Evolutionary conservation across 2,113 vertebrate genomes (phyloP).

Genomic region (Emydocephalus ijimae): DNA sequence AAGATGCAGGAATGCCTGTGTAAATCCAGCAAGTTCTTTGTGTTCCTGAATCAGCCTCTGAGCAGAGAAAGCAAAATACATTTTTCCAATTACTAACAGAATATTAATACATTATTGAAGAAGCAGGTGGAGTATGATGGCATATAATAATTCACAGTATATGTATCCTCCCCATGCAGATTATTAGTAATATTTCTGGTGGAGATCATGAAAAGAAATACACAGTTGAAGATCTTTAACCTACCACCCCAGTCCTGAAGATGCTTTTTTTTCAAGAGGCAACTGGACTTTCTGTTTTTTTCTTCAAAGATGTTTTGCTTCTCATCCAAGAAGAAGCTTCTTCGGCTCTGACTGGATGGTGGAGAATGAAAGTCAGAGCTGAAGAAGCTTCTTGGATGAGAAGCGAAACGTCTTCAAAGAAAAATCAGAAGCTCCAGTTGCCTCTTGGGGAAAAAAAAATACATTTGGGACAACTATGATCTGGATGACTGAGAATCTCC

Average conservation of each 20-base stretch:
- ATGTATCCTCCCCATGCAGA: not conserved
- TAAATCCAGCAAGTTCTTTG: not conserved
- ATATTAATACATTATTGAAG: not conserved
- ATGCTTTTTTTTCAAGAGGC: too few species aligned
- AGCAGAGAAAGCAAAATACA: not conserved
- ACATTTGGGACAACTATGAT: too few species aligned
- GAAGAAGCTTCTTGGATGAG: too few species aligned
- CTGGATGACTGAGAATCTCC: too few species aligned
- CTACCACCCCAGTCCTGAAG: not conserved
- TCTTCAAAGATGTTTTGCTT: too few species aligned
- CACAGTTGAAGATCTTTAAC: not conserved
- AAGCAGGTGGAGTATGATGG: not conserved
- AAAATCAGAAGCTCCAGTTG: too few species aligned
- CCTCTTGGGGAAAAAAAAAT: too few species aligned
- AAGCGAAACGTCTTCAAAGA: too few species aligned
- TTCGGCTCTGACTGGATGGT: too few species aligned
- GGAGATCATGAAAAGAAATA: not conserved
- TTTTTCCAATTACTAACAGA: not conserved
- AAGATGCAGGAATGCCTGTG: not conserved
- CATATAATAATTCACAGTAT: not conserved
- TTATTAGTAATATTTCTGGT: not conserved
- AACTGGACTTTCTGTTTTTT: too few species aligned
- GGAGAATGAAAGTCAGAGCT: too few species aligned
- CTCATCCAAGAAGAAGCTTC: too few species aligned
- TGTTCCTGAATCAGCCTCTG: not conserved